Base-by-base conservation (phyloP, 2,113 vertebrate species). In the Patagioenas fasciata region DNA sequence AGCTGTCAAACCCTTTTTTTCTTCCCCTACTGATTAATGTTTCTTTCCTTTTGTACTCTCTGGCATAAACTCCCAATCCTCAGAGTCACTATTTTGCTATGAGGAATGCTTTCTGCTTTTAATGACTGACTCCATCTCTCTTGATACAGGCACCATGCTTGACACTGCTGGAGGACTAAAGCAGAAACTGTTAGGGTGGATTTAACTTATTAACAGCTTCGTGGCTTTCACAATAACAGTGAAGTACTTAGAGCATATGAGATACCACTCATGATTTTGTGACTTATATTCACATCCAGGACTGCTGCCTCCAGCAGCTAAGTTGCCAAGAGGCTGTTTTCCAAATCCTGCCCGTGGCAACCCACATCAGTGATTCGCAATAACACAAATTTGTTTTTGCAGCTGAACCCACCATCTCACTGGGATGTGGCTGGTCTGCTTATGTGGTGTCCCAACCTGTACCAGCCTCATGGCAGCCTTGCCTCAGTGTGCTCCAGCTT, bases 371-470 rank as follows among this genome's bases (percentile, higher is more conserved):
- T n/a, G 47, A 78, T 58, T 23, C 25, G 6, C 28, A 64, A 13
- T 25, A 81, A 23, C 26, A 79, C 12, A 85, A 80, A 47, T 28
- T 50, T 88, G 6, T 11, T 13, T 58, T 21, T 50, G 48, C 72
- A 42, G 16, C 24, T 54, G 57, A 11, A 38, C 31, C 15, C 56
- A 26, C 20, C 2, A 2, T 19, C 36, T 11, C 28, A 23, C 70
- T 71, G 69, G 34, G 50, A 51, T 21, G 31, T 42, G 28, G 3
- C 44, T 48, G 62, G 9, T 80, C 13, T 65, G 34, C 53, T 66
- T 26, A 24, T 38, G 50, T 0, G 0, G 24, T 3, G 4, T 34
- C 47, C 29, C 51, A 64, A 73, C 11, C 50, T 23, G 15, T 17
- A 29, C 13, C 11, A 79, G 58, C 18, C 77, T 80, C 67, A 40